These are phyloP conservation scores for Orthonevra nobilis DNA, from an alignment of 2,888 invertebrate species.

Conservation along the genomic window DNA sequence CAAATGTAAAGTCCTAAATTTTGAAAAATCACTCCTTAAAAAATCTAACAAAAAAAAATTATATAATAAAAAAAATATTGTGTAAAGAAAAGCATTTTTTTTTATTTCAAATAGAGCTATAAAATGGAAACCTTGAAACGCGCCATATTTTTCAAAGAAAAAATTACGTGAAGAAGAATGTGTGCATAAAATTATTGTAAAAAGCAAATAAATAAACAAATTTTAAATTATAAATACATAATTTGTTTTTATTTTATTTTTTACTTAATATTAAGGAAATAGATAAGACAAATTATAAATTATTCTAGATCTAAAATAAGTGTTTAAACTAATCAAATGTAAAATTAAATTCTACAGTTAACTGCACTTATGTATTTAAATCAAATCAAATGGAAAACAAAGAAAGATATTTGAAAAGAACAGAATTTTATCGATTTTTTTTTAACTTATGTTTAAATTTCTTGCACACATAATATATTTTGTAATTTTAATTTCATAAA, in stretches of 20 bases:
- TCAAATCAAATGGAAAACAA: slow-evolving; percentile 15
- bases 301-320: slow-evolving; percentile 46
- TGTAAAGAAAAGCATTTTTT: slow-evolving; percentile 35
- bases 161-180: no score
- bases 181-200: slow-evolving; percentile 56
- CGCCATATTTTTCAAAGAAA: neutral
- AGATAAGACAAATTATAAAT: neutral
- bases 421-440: slow-evolving; percentile 47
- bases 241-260: slow-evolving; percentile 27
- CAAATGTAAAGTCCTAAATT: slow-evolving; percentile 66
- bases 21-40: slow-evolving; percentile 32
- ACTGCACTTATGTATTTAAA: slow-evolving; percentile 48
- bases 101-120: slow-evolving; percentile 40
- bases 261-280: slow-evolving; percentile 33
- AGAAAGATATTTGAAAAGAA: no score
- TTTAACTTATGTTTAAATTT: slow-evolving; percentile 52
- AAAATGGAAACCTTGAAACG: slow-evolving; percentile 28
- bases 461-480: slow-evolving; percentile 66
- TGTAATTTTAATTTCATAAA: slow-evolving; percentile 60
- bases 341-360: slow-evolving; percentile 50
- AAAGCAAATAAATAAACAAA: slow-evolving; percentile 46
- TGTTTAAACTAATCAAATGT: slow-evolving; percentile 54
- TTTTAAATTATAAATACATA: neutral
- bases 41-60: neutral
- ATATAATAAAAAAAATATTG: slow-evolving; percentile 36